Evolutionary conservation across 1,140 invertebrate genomes (phyloP).

Genomic region (Camponotus pennsylvanicus): DNA sequence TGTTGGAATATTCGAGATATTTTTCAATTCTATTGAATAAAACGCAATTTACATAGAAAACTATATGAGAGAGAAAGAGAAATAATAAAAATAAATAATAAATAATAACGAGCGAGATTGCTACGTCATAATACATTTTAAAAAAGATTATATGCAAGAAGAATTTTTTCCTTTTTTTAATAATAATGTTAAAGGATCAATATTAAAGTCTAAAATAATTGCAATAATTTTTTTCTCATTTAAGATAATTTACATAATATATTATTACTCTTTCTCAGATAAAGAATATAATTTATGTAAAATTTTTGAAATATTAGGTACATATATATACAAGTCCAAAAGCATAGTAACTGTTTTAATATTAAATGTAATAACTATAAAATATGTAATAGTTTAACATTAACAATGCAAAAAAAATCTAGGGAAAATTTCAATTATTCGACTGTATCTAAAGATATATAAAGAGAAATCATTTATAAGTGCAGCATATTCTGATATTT

Average conservation of each 20-base stretch:
- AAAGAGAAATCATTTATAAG: too few species aligned
- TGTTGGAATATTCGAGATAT: slow-evolving; percentile 34
- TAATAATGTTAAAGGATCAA: background rate
- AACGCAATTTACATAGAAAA: slow-evolving; percentile 38
- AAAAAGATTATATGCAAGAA: background rate
- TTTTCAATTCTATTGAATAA: slow-evolving; percentile 42
- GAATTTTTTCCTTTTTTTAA: background rate
- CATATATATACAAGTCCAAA: too few species aligned
- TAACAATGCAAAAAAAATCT: too few species aligned
- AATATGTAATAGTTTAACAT: too few species aligned
- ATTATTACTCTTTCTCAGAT: background rate
- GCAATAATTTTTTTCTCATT: background rate
- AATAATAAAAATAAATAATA: background rate
- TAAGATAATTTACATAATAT: slow-evolving; percentile 9
- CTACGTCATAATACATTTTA: slow-evolving; percentile 12
- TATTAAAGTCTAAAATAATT: slow-evolving; percentile 5
- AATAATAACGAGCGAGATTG: background rate
- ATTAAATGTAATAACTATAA: too few species aligned
- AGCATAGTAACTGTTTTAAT: too few species aligned
- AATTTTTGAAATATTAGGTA: too few species aligned
- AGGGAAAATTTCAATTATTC: too few species aligned
- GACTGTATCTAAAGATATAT: too few species aligned
- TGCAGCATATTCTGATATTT: background rate
- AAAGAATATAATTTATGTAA: background rate
- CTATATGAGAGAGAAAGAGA: background rate